These are phyloP conservation scores for Pollenia griseotomentosa DNA, from an alignment of 2,888 invertebrate species.

Conservation along the genomic window DNA sequence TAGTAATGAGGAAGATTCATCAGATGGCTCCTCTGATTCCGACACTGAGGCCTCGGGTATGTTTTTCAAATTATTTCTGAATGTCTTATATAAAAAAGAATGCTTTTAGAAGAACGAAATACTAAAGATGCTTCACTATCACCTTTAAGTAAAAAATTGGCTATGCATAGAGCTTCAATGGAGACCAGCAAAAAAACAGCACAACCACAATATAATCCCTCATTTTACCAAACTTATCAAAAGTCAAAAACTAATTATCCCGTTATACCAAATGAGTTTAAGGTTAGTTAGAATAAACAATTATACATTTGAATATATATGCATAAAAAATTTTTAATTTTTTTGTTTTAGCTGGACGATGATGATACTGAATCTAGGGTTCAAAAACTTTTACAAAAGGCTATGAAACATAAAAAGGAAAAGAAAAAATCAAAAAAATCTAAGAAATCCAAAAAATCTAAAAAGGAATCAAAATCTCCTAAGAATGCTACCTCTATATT, in stretches of 20 bases:
- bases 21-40: conserved; percentile 57
- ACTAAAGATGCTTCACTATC: conserved; percentile 89
- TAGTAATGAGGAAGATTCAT: conserved; percentile 67
- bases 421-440: conserved; percentile 88
- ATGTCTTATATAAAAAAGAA: neutral
- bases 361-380: conserved; percentile 94
- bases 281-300: conserved; percentile 59
- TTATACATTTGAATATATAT: neutral
- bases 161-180: conserved; percentile 86
- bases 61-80: neutral
- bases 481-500: conserved; percentile 85
- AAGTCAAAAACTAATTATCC: neutral
- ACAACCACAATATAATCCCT: conserved; percentile 88
- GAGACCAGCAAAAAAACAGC: conserved; percentile 44
- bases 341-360: conserved; percentile 85
- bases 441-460: conserved; percentile 85
- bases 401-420: conserved; percentile 88
- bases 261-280: conserved; percentile 73
- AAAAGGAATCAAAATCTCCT: conserved; percentile 79
- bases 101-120: conserved; percentile 29
- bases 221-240: conserved; percentile 83
- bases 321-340: neutral
- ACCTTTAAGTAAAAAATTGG: conserved; percentile 93
- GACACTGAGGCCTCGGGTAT: conserved; percentile 60
- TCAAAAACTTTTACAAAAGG: conserved; percentile 93